phyloP scores from a whole-genome alignment of 2,888 invertebrate genomes.

The Sericinus montela region DNA sequence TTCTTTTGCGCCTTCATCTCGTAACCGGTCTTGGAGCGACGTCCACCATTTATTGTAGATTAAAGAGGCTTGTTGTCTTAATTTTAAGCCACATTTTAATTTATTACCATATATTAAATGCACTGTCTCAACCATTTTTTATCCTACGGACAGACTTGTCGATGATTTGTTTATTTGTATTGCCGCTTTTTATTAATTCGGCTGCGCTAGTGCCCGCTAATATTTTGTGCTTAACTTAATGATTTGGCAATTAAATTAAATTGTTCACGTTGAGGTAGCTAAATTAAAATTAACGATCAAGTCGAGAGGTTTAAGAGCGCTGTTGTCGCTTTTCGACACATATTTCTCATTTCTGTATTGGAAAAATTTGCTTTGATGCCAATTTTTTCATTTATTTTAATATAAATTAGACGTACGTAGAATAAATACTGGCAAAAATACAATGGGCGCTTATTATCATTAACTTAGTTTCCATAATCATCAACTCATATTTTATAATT shows the following conservation, averaged over 20 bases:
- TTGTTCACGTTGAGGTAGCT: conserved; percentile 73
- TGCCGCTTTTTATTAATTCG: conserved; percentile 56
- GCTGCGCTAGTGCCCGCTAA: conserved; percentile 68
- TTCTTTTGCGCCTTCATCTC: conserved; percentile 70
- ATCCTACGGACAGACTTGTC: conserved; percentile 55
- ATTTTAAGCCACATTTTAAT: conserved; percentile 78
- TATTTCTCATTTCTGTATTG: conserved; percentile 26
- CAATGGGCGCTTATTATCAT: too few relatives aligned
- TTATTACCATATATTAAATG: conserved; percentile 73
- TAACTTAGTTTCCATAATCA: too few relatives aligned
- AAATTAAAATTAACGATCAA: conserved; percentile 68
- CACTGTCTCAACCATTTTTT: conserved; percentile 68
- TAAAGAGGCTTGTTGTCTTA: conserved; percentile 80
- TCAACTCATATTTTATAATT: too few relatives aligned
- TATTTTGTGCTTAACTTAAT: conserved; percentile 77
- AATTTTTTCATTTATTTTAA: not conserved
- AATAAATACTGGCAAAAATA: not conserved
- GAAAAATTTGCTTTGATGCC: conserved; percentile 17
- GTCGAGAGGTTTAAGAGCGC: conserved; percentile 57
- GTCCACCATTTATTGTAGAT: conserved; percentile 79
- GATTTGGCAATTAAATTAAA: conserved; percentile 79
- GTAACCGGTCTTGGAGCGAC: conserved; percentile 71
- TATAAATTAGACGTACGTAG: too few relatives aligned
- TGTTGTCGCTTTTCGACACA: conserved; percentile 37
- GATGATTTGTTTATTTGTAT: conserved; percentile 72